phyloP scores from a whole-genome alignment of 2,797 vertebrate species.

The Falco naumanni region DNA sequence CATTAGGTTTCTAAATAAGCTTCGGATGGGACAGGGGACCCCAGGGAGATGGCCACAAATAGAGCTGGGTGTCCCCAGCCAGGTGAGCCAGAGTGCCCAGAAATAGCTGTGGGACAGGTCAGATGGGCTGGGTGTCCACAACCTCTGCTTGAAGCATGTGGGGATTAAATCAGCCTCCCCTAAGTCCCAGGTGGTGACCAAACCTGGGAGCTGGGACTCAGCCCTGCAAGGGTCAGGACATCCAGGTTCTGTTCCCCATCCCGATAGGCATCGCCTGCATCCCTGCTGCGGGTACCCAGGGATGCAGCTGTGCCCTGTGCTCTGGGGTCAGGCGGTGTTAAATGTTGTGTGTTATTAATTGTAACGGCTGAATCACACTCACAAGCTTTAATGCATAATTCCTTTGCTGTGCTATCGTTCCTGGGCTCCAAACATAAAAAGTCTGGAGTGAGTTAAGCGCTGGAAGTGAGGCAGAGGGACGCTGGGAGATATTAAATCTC shows the following conservation, averaged over 20 bases:
- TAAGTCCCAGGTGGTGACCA: neutral
- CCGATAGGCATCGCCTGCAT: fast-evolving
- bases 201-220: neutral
- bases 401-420: neutral
- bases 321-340: fast-evolving
- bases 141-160: neutral
- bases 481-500: conserved; percentile 37
- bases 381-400: neutral
- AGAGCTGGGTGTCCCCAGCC: conserved; percentile 20
- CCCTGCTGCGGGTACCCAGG: neutral
- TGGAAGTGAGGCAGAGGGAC: neutral
- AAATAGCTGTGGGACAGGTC: neutral
- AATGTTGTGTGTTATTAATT: neutral
- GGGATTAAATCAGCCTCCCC: neutral
- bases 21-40: conserved; percentile 3
- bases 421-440: neutral
- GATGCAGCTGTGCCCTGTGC: neutral
- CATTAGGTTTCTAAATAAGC: conserved; percentile 42
- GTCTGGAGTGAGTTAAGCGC: neutral
- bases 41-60: neutral
- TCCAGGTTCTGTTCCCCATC: neutral
- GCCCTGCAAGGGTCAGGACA: neutral
- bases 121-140: neutral
- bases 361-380: fast-evolving
- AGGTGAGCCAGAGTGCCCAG: neutral